Conservation (phyloP, 1,140 invertebrate species). For the Copidosoma floridanum region DNA sequence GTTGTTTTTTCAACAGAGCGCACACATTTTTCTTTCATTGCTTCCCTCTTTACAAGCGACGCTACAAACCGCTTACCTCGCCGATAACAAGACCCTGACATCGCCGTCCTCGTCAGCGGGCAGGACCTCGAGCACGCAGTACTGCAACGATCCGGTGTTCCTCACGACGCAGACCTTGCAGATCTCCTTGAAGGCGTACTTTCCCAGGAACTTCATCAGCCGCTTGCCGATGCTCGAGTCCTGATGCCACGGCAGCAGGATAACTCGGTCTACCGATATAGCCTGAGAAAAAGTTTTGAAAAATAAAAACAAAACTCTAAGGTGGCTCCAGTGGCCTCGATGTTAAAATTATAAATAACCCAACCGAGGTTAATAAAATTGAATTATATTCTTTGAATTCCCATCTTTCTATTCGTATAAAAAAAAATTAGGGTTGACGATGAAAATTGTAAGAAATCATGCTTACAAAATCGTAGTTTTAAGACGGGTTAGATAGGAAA, state of each 20-base stretch:
- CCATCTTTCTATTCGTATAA: no score
- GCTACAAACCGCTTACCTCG: slow-evolving; percentile 40
- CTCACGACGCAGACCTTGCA: slow-evolving; percentile 32
- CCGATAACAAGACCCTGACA: slow-evolving; percentile 34
- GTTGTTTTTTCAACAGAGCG: background rate
- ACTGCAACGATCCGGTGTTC: slow-evolving; percentile 30
- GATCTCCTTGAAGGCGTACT: slow-evolving; percentile 36
- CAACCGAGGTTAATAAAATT: no score
- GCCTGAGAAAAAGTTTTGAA: slow-evolving; percentile 15
- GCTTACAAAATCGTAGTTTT: no score
- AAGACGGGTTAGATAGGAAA: no score
- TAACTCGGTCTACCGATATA: slow-evolving; percentile 34
- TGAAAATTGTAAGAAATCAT: no score
- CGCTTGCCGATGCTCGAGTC: slow-evolving; percentile 8
- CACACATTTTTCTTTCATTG: background rate
- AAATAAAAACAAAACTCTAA: no score
- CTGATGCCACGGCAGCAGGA: slow-evolving; percentile 28
- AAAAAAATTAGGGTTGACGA: no score
- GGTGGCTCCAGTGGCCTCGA: no score
- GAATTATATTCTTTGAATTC: no score
- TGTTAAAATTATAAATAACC: no score
- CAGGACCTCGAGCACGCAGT: slow-evolving; percentile 42
- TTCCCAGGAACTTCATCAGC: slow-evolving; percentile 34
- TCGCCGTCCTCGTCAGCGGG: slow-evolving; percentile 7
- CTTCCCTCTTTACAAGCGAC: background rate